Evolutionary conservation across 2,888 invertebrate genomes (phyloP), one percentile per base, ranked within the genome.

Genomic region (Tetanocera ferruginea): DNA sequence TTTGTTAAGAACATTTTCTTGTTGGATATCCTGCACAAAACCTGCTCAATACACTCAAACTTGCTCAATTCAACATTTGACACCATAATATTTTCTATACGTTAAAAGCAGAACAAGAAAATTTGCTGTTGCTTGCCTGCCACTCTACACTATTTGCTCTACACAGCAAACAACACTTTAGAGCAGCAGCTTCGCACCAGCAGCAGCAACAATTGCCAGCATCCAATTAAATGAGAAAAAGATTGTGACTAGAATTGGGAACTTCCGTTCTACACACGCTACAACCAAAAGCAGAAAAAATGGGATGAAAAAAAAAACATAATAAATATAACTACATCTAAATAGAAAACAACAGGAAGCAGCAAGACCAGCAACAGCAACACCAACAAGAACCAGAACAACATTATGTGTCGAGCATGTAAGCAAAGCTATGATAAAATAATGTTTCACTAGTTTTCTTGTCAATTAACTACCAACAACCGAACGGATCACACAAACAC

Each of bases 391-490:
- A 67, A 43, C 37, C 49, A 67, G 34, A 37, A 49, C 43, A 67
- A 43, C 37, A 67, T 37, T 23, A 43, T n/a, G 17, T 23, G 23
- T 66, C 8, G 34, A 43, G 34, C 19, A 9, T 49, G 23, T 23
- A 51, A 28, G 17, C 69, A 9, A 69, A 19, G 11, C 51, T 51
- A 28, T 43, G 43, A 19, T 51, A 69, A 69, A 69, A 69, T 69
- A 51, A 28, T 69, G 69, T 69, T 43, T 25, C 69, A 51, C 43
- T 28, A 51, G 51, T 51, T 28, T 37, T 69, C 69, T 28, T 69
- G 69, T 69, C 69, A 69, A 69, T 69, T 69, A 69, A 49, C n/a
- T 28, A 23, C 60, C 43, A 43, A 43, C 43, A 43, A 34, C 31
- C 64, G 64, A 64, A 34, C 31, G 5, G 34, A 34, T 34, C 19